Base-by-base conservation (phyloP, 2,797 vertebrate species). In the Ataeniobius toweri region DNA sequence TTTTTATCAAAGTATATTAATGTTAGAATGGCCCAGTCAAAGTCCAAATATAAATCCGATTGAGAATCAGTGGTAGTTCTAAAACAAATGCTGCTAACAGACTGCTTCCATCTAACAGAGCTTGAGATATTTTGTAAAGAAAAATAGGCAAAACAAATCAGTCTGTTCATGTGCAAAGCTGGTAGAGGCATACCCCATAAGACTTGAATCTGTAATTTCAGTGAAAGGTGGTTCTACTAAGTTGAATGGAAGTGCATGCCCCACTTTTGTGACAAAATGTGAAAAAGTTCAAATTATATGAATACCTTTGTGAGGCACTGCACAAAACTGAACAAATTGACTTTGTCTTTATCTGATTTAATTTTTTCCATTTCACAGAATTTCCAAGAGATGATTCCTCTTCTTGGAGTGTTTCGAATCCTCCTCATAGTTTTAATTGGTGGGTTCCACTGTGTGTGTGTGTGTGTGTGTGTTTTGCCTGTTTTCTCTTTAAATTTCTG, bases 351-450 rank as follows among this genome's bases (percentile, higher is more conserved):
- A 12, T 67, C 9, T 67, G 20, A 39, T 22, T 68, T 24, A 3
- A 10, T 48, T 22, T n/a, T 39, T 61, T 61, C 79, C 0, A 22
- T 71, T 85, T 55, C 26, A n/a, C 93, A 98, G 97, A 98, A 98
- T 89, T 98, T 97, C 90, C 89, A 90, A 87, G 95, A 97, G 92
- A 98, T 98, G 97, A 94, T 96, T 77, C 96, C 96, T 74, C 83
- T 96, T 39, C 90, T 97, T 13, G 96, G 97, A 83, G 82, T 96
- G 51, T 90, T 96, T 90, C 95, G 97, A 83, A 96, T 98, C 78
- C 24, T 95, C 1, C 6, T 85, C 73, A 96, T 97, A 31, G 22
- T 96, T 31, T 0, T 94, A 1, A 96, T 97, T 67, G 95, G 97
- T 98, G 93, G 51, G 93, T 91, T 67, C 61, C 31, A 1, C 41